A percentile compares a stretch with the other conserved stretches of the same genome.
phyloP scores from a whole-genome alignment of 2,888 invertebrate genomes.

The Phalera bucephala region DNA sequence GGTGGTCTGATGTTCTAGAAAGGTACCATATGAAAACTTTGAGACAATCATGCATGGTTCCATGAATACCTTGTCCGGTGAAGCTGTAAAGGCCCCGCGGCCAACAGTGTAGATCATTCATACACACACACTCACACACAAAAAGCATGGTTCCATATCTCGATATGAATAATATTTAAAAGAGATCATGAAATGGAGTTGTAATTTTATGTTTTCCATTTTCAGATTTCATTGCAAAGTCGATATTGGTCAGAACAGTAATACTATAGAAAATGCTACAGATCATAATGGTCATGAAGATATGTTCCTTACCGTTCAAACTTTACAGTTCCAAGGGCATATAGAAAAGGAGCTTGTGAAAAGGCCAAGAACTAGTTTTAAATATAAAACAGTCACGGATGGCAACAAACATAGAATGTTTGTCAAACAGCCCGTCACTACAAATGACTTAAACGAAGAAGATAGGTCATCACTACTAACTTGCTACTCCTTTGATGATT shows the following conservation, averaged over 20 bases:
- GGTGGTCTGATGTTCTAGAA: slow-evolving; percentile 53
- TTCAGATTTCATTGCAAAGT: slow-evolving; percentile 54
- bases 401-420: slow-evolving; percentile 68
- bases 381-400: slow-evolving; percentile 56
- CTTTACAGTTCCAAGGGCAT: slow-evolving; percentile 64
- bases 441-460: slow-evolving; percentile 42
- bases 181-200: too few species aligned
- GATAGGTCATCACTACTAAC: slow-evolving; percentile 58
- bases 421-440: slow-evolving; percentile 59
- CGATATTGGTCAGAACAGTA: slow-evolving; percentile 22
- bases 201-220: too few species aligned
- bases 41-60: too few species aligned
- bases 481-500: slow-evolving; percentile 65
- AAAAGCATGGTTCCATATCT: too few species aligned
- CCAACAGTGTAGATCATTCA: too few species aligned
- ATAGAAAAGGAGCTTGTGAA: slow-evolving; percentile 47
- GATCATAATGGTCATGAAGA: slow-evolving; percentile 41
- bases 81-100: too few species aligned
- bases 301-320: slow-evolving; percentile 67
- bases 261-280: slow-evolving; percentile 26
- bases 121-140: too few species aligned
- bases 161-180: too few species aligned
- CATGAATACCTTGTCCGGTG: too few species aligned
- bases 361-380: slow-evolving; percentile 61
- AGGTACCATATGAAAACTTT: too few species aligned